Base-by-base conservation (phyloP, 2,113 vertebrate species). In the Columba janthina region DNA sequence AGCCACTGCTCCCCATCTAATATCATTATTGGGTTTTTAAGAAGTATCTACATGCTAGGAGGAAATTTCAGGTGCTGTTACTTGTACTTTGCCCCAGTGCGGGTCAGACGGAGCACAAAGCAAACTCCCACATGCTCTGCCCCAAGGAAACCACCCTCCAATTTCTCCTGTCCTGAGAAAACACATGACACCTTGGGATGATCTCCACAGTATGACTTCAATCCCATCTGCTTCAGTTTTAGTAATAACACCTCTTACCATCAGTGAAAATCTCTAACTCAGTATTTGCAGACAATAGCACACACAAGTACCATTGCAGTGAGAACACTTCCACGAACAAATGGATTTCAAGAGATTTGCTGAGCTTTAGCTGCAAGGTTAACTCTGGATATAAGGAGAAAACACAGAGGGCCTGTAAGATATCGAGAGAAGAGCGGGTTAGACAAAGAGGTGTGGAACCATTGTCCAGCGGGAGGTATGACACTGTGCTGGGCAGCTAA, bases 141-240 rank as follows among this genome's bases (percentile, higher is more conserved):
- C 78, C 16, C 72, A 71, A 80, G 56, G 22, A 89, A 16, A 15
- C 18, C 31, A 9, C 64, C 20, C 50, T 73, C 34, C 4, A 7
- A 22, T 74, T 83, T 83, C 53, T 22, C 64, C 42, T 84, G 24
- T 64, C 38, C 76, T 65, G 28, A 62, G 40, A 75, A 87, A 93
- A 85, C 25, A 71, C 38, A 24, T 11, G 24, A 48, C 20, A 75
- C 21, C 26, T 78, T 85, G 25, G 50, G 61, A 94, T 56, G 84
- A 81, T 81, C 80, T 89, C 65, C 26, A 5, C 28, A 42, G 25
- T n/a, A 70, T 60, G 31, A 87, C 28, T 54, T 88, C 77, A 83
- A 10, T 44, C 67, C 77, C 94, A 94, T 70, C 93, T 92, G 76
- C 89, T 85, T 77, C 54, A 13, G 31, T 66, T 93, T 91, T 50